Evolutionary conservation across 2,888 invertebrate species (phyloP).

Genomic region (Hedya salicella): DNA sequence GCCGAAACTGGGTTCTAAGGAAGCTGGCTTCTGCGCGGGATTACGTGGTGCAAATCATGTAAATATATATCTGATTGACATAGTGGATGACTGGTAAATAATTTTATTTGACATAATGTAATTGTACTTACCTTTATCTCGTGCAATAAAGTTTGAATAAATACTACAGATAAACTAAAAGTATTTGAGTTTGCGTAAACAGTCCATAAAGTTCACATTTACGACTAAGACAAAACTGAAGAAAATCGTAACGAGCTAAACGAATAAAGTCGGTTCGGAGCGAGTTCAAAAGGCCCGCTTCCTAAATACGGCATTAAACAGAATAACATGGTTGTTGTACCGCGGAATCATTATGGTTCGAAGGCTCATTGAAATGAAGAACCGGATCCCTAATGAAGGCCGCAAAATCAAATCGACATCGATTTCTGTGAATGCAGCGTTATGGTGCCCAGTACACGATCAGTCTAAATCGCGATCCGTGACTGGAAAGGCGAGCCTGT

Average conservation of each 20-base stretch:
- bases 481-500: not conserved
- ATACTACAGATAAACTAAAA: too few relatives aligned
- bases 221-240: slow-evolving; percentile 57
- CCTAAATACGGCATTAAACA: slow-evolving; percentile 79
- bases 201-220: slow-evolving; percentile 56
- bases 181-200: slow-evolving; percentile 48
- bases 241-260: slow-evolving; percentile 62
- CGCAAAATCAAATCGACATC: slow-evolving; percentile 81
- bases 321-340: slow-evolving; percentile 76
- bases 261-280: slow-evolving; percentile 60
- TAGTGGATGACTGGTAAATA: too few relatives aligned
- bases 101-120: too few relatives aligned
- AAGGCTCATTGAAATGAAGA: slow-evolving; percentile 81
- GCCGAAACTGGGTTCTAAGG: too few relatives aligned
- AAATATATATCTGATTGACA: too few relatives aligned
- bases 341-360: slow-evolving; percentile 78
- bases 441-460: slow-evolving; percentile 52
- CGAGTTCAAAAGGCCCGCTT: slow-evolving; percentile 77
- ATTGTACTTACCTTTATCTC: too few relatives aligned
- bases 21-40: too few relatives aligned
- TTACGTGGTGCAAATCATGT: too few relatives aligned
- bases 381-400: slow-evolving; percentile 83
- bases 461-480: slow-evolving; percentile 1
- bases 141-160: not conserved
- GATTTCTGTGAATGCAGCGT: slow-evolving; percentile 75